Evolutionary conservation across 2,888 invertebrate genomes (phyloP), one percentile per base, ranked within the genome.

Genomic region (Caenorhabditis sp.): DNA sequence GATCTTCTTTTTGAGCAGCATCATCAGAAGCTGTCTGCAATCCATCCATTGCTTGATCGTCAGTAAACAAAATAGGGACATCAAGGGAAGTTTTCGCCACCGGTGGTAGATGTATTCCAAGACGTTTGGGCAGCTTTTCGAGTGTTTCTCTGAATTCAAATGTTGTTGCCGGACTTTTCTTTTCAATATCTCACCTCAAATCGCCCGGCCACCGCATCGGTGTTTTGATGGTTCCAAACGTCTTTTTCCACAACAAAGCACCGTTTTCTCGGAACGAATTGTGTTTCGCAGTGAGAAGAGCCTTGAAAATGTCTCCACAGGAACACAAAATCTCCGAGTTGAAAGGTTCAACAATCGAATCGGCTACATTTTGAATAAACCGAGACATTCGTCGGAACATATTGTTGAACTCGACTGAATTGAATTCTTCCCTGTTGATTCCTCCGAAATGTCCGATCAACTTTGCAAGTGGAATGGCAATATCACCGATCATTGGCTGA

Each of bases 31-130:
- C 22, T 26, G 63, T 5, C 22, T 26, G n/a, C 64, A 82, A 31
- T 1, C 82, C 82, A 61, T 82, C 82, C 76, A 76, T 72, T 0
- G 82, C 82, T 10, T 76, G 66, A 22, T 82, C 82, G n/a, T 82
- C 82, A 16, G 31, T 14, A 3, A 61, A 47, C n/a, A 26, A 14
- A 51, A 49, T 16, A 47, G 24, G 44, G 16, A 24, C 24, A 54
- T 12, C 16, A 14, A 4, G 8, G 31, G 19, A 54, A 14, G 2
- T 14, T 59, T 58, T 80, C 24, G 19, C 31, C 2, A 31, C 51
- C 14, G 61, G 49, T 31, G 81, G 74, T 4, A 81, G n/a, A 19
- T 14, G 1, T 0, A 74, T 19, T n/a, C 28, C 56, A 26, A 44
- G 12, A 6, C 56, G 51, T 47, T 68, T 69, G 3, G 74, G 54